A percentile compares a stretch with the other conserved stretches of the same genome.
Conservation (phyloP, 2,113 vertebrate genomes). For the Leptobrachium leishanense region DNA sequence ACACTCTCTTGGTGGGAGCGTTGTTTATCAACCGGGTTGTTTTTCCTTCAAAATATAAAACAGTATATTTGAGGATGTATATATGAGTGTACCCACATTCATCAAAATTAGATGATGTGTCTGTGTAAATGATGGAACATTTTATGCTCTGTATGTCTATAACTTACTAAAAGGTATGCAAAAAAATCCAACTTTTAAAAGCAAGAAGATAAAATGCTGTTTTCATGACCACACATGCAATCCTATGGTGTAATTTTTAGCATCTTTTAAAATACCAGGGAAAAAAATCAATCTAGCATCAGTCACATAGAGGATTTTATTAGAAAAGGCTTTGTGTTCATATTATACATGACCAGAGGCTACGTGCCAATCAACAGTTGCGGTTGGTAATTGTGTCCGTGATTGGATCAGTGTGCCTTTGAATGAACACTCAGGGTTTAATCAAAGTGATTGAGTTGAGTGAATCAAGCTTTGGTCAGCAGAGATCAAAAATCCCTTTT, state of each 20-base stretch:
- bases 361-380: slow-evolving; percentile 28
- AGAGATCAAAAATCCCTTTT: slow-evolving; percentile 36
- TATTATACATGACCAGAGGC: slow-evolving; percentile 23
- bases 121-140: too few species aligned
- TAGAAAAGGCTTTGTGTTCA: slow-evolving; percentile 33
- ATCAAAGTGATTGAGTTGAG: slow-evolving; percentile 44
- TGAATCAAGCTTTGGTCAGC: slow-evolving; percentile 35
- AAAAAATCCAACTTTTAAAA: too few species aligned
- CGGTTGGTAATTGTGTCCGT: slow-evolving; percentile 39
- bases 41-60: too few species aligned
- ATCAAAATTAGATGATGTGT: too few species aligned
- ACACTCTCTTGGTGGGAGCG: too few species aligned
- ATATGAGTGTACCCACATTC: too few species aligned
- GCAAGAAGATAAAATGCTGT: too few species aligned
- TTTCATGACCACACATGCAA: not conserved
- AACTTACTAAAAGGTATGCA: too few species aligned
- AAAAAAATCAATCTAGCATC: slow-evolving; percentile 3
- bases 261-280: not conserved
- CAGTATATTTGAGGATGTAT: too few species aligned
- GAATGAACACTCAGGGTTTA: slow-evolving; percentile 34
- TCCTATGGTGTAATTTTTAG: not conserved
- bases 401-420: slow-evolving; percentile 42
- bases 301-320: not conserved
- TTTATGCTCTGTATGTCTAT: too few species aligned
- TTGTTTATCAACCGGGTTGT: too few species aligned